Conservation (phyloP, 2,888 invertebrate genomes). For the Agrotis clavis region DNA sequence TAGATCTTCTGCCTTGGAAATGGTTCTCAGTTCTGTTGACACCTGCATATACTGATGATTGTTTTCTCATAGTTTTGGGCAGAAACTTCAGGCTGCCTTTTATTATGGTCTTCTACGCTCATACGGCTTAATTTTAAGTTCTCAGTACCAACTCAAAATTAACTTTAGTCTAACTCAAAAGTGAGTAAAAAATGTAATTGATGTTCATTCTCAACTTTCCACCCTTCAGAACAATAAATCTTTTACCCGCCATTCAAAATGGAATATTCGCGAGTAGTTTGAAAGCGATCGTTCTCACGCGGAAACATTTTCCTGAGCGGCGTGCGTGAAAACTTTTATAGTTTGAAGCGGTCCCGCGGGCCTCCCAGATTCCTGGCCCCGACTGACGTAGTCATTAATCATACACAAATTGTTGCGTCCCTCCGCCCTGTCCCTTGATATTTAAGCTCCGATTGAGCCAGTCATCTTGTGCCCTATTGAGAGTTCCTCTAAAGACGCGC, state of each 20-base stretch:
- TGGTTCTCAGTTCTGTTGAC: no score
- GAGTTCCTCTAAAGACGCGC: slow-evolving; percentile 71
- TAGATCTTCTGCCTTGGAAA: no score
- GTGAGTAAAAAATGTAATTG: not conserved
- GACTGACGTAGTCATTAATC: slow-evolving; percentile 61
- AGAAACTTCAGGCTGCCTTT: no score
- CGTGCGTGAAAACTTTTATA: slow-evolving; percentile 70
- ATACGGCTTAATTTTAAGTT: no score
- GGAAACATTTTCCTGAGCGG: slow-evolving; percentile 31
- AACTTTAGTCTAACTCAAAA: not conserved
- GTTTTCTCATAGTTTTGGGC: no score
- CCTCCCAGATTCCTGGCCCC: slow-evolving; percentile 59
- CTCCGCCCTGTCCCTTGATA: slow-evolving; percentile 70
- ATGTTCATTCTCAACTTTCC: not conserved
- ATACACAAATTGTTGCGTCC: slow-evolving; percentile 70
- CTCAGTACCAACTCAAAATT: not conserved
- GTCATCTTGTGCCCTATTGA: slow-evolving; percentile 79
- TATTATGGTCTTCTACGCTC: no score
- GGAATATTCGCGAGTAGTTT: slow-evolving; percentile 46
- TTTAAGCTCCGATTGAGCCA: slow-evolving; percentile 82
- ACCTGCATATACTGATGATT: no score
- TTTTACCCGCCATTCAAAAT: slow-evolving; percentile 26
- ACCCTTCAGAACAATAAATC: slow-evolving; percentile 13
- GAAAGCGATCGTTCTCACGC: slow-evolving; percentile 19
- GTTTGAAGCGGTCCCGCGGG: slow-evolving; percentile 79